Evolutionary conservation across 2,113 vertebrate genomes (phyloP).

Genomic region (Pristiophorus japonicus): DNA sequence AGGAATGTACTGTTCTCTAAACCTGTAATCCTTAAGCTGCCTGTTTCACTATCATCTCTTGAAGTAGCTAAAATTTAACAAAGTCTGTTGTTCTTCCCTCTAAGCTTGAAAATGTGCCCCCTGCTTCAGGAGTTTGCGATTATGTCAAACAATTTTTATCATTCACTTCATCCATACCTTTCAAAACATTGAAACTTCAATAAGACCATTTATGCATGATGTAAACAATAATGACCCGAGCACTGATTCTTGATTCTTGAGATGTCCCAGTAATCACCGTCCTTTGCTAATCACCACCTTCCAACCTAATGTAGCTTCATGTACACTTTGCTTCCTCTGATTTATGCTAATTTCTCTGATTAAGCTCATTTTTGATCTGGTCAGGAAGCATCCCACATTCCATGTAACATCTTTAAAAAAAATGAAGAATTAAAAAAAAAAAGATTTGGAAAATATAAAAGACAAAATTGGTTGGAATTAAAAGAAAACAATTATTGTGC

Average conservation of each 20-base stretch:
- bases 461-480: background rate
- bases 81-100: background rate
- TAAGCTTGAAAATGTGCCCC: background rate
- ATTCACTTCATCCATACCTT: background rate
- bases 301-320: background rate
- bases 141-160: background rate
- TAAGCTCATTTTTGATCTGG: background rate
- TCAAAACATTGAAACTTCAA: background rate
- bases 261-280: background rate
- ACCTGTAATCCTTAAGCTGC: background rate
- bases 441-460: background rate
- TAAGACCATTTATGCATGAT: background rate
- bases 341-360: background rate
- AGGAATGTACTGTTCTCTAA: background rate
- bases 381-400: background rate
- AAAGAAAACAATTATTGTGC: background rate
- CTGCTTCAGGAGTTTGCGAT: background rate
- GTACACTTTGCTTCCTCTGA: background rate
- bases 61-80: background rate
- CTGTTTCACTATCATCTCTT: background rate
- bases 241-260: background rate
- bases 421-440: background rate
- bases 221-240: background rate
- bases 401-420: background rate
- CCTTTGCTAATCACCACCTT: background rate